Conservation (phyloP, 1,140 invertebrate genomes). For the Antheraea pernyi region DNA sequence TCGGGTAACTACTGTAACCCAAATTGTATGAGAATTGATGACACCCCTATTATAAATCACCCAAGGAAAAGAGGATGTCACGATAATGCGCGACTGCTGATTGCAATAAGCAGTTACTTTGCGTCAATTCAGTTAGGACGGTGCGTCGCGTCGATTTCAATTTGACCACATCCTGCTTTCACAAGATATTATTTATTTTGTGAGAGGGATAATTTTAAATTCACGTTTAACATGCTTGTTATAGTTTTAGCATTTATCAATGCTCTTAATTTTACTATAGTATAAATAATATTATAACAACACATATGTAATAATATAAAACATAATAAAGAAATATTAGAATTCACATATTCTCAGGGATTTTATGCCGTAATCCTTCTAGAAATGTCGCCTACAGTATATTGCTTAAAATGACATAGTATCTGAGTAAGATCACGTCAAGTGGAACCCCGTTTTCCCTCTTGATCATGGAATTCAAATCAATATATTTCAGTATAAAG, state of each 20-base stretch:
- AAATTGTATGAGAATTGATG: constrained; percentile 12
- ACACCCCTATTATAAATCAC: constrained; percentile 39
- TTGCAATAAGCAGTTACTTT: constrained; percentile 71
- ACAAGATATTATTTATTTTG: constrained; percentile 61
- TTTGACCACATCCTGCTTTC: constrained; percentile 74
- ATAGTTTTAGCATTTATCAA: not conserved
- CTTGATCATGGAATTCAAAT: too few species aligned
- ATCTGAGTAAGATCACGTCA: too few species aligned
- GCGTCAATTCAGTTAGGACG: constrained; percentile 65
- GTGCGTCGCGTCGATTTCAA: constrained; percentile 69
- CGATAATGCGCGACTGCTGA: constrained; percentile 64
- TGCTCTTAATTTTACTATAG: too few species aligned
- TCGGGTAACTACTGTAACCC: not conserved
- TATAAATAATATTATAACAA: too few species aligned
- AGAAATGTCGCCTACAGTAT: too few species aligned
- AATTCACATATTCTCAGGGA: too few species aligned
- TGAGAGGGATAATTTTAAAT: constrained; percentile 49
- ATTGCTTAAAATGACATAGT: too few species aligned
- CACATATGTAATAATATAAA: too few species aligned
- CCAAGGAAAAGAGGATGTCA: constrained; percentile 66
- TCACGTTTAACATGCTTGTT: not conserved
- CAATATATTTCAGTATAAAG: too few species aligned
- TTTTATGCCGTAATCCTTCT: too few species aligned
- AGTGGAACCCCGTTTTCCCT: too few species aligned
- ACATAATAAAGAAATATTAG: too few species aligned